Percentiles rank a stretch among this genome's conserved stretches.
phyloP scores from a whole-genome alignment of 2,888 invertebrate species.

The Poecilobothrus nobilitatus region DNA sequence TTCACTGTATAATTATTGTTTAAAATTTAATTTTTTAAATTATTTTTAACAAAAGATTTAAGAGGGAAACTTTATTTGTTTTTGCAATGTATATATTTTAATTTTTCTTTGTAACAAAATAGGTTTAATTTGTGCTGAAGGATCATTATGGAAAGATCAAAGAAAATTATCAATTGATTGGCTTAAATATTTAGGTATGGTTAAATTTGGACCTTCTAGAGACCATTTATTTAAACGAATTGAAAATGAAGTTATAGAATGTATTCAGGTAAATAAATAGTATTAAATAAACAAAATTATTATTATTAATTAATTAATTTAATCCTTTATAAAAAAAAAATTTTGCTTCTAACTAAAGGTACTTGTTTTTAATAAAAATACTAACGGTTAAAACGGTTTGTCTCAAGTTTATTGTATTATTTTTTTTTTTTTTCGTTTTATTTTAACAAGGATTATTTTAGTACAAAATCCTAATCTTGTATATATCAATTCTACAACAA shows the following conservation, averaged over 20 bases:
- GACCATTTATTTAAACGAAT: constrained; percentile 59
- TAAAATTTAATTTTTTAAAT: too few relatives aligned
- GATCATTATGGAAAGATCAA: constrained; percentile 73
- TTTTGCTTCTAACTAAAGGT: too few relatives aligned
- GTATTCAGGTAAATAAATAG: constrained; percentile 43
- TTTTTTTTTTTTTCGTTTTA: not conserved
- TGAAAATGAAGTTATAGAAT: constrained; percentile 52
- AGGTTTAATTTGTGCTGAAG: constrained; percentile 80
- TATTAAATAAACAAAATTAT: not conserved
- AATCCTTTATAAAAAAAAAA: not conserved
- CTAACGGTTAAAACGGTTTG: too few relatives aligned
- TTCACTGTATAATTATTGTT: too few relatives aligned
- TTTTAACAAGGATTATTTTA: not conserved
- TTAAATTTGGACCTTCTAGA: constrained; percentile 54
- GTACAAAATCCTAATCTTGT: too few relatives aligned
- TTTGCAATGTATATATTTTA: too few relatives aligned
- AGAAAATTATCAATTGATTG: constrained; percentile 63
- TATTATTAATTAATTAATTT: not conserved
- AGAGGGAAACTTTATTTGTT: not conserved
- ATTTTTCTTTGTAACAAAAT: not conserved
- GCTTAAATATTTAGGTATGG: constrained; percentile 65
- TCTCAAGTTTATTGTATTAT: too few relatives aligned
- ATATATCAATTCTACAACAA: too few relatives aligned
- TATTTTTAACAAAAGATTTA: constrained; percentile 27
- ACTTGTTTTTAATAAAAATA: too few relatives aligned